Percentiles rank a stretch among this genome's conserved stretches.
These are phyloP conservation scores for Drosophila orosa DNA, from an alignment of 1,140 invertebrate species.

Conservation along the genomic window DNA sequence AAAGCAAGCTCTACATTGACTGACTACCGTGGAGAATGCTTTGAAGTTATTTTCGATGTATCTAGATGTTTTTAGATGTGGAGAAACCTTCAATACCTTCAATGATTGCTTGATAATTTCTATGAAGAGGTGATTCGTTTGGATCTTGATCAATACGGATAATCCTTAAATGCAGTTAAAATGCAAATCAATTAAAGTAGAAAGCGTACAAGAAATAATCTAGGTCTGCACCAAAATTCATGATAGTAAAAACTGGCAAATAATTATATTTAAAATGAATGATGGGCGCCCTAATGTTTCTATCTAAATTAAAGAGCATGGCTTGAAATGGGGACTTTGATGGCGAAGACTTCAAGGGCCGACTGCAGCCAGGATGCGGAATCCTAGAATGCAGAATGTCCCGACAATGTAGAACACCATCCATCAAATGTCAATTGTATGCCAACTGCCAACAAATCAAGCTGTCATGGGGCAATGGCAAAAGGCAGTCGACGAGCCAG, in stretches of 20 bases:
- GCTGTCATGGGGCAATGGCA: constrained; percentile 67
- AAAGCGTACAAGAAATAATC: too few relatives aligned
- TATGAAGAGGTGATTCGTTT: too few relatives aligned
- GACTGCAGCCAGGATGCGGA: constrained; percentile 30
- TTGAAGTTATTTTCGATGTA: not conserved
- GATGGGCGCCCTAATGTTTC: not conserved
- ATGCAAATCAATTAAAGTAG: too few relatives aligned
- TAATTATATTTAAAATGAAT: not conserved
- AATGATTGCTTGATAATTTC: too few relatives aligned
- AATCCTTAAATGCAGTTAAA: too few relatives aligned
- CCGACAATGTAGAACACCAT: constrained; percentile 80
- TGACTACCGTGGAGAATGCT: not conserved
- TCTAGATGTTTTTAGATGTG: not conserved
- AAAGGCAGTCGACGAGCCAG: constrained; percentile 59
- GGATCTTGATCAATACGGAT: too few relatives aligned
- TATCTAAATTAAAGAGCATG: not conserved
- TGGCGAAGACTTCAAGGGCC: constrained; percentile 12
- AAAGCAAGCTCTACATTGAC: not conserved
- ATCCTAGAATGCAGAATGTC: constrained; percentile 60
- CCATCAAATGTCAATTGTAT: constrained; percentile 81
- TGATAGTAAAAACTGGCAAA: not conserved
- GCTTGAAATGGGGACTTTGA: constrained; percentile 13
- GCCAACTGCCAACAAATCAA: constrained; percentile 82
- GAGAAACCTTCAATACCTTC: too few relatives aligned
- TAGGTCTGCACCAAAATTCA: too few relatives aligned